Base-by-base conservation (phyloP, 2,797 vertebrate genomes). In the Ceyx erithaca region DNA sequence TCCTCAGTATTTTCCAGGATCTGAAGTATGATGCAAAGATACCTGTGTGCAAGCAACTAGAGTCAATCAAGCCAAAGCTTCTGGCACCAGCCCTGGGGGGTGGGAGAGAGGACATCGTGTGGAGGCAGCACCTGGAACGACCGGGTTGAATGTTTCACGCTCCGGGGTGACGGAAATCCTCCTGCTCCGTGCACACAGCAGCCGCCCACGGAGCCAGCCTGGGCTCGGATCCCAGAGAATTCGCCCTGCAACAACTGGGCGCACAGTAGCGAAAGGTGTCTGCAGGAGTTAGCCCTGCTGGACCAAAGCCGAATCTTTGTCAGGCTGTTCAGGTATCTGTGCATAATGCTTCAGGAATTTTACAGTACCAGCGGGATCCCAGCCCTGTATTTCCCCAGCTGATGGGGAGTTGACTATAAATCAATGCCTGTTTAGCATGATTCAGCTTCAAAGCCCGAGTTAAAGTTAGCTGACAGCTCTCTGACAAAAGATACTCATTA, bases 151-250 rank as follows among this genome's bases (percentile, higher is more conserved):
- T 66, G 52, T 75, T 90, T 78, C 43, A 28, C 0, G 7, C 46
- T 92, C 58, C 0, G 0, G 72, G 84, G 40, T 87, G 89, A 54
- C 2, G 3, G 92, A 95, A 89, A 89, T 83, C 64, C 55, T 64
- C 8, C 41, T 25, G 43, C 33, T 71, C 37, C 2, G 0, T 40
- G 37, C 58, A 52, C 0, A 1, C 55, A 90, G 2, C 0, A 0
- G 64, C 52, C 3, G 21, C n/a, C 68, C 0, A 1, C 0, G 2
- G 62, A 83, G 58, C 21, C 70, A 84, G 35, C 69, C 67, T n/a
- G 61, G 81, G 49, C 62, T 92, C 15, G 52, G 57, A 43, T 66
- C n/a, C 46, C 30, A 3, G 19, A 11, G 64, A 69, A 69, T 54
- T 31, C 0, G 0, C n/a, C 66, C 52, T 40, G 37, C 64, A 64